Evolutionary conservation across 2,888 invertebrate species (phyloP).

Genomic region (Aromia moschata): DNA sequence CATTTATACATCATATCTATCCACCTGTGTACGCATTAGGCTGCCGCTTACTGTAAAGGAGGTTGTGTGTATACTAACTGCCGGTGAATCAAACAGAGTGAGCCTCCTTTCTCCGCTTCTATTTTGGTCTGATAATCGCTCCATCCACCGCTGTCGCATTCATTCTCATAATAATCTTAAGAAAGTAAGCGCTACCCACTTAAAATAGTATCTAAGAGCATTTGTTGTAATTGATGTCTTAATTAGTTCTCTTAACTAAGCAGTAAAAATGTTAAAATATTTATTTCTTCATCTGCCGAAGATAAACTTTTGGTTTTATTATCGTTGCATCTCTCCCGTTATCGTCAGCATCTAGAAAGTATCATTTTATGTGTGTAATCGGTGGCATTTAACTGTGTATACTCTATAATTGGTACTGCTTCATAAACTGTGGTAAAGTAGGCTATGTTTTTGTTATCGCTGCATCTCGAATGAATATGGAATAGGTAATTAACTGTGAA

Average conservation of each 20-base stretch:
- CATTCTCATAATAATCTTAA: neutral
- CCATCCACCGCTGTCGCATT: no score
- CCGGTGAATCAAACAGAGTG: neutral
- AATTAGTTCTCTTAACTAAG: neutral
- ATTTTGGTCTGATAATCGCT: neutral
- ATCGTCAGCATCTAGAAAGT: neutral
- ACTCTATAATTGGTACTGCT: neutral
- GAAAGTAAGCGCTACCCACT: neutral
- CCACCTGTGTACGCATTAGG: no score
- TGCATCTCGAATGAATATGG: no score
- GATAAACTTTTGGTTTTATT: neutral
- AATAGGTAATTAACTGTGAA: no score
- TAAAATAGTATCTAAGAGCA: neutral
- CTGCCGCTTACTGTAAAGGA: no score
- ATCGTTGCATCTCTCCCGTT: neutral
- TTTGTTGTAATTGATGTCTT: neutral
- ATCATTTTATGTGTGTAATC: neutral
- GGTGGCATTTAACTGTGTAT: neutral
- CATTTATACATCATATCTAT: no score
- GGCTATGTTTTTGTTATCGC: neutral
- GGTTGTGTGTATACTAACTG: no score
- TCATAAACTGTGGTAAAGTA: neutral
- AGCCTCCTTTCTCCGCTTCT: neutral
- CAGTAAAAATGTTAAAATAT: neutral
- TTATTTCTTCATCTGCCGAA: slow-evolving; percentile 1